A percentile compares a stretch with the other conserved stretches of the same genome.
These are phyloP conservation scores for Enchytraeus crypticus DNA, from an alignment of 2,888 invertebrate genomes.

Conservation along the genomic window DNA sequence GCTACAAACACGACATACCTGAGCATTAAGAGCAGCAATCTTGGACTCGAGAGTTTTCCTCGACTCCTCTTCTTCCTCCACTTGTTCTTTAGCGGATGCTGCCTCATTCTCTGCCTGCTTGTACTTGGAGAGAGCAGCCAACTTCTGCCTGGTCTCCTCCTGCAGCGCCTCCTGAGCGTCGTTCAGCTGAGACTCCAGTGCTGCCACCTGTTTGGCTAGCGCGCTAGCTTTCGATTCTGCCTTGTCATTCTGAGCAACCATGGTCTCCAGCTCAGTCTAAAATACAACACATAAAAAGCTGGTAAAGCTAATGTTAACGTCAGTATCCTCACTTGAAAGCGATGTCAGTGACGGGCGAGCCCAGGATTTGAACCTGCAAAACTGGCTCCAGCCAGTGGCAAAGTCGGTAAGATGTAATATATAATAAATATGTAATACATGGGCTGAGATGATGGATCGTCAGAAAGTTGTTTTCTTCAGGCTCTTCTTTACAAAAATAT, in stretches of 20 bases:
- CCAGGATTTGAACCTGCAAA: too few species aligned
- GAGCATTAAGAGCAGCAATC: conserved; percentile 44
- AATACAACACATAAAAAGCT: too few species aligned
- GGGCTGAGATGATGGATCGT: too few species aligned
- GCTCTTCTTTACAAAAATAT: too few species aligned
- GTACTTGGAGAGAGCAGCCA: conserved; percentile 63
- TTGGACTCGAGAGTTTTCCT: conserved; percentile 74
- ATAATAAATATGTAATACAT: too few species aligned
- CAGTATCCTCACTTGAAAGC: too few species aligned
- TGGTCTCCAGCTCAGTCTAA: conserved; percentile 70
- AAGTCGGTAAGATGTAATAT: too few species aligned
- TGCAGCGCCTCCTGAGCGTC: conserved; percentile 78
- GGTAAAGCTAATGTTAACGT: too few species aligned
- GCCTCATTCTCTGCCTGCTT: conserved; percentile 82
- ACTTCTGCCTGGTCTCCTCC: conserved; percentile 91
- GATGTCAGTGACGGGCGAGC: too few species aligned
- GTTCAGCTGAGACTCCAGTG: conserved; percentile 74
- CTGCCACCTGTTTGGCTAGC: conserved; percentile 72
- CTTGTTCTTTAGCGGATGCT: conserved; percentile 74
- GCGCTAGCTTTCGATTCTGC: conserved; percentile 83
- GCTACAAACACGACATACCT: conserved; percentile 31
- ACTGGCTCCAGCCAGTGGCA: too few species aligned
- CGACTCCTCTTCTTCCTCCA: conserved; percentile 90
- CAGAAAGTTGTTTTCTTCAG: too few species aligned
- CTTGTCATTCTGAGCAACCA: conserved; percentile 66